Evolutionary conservation across 2,888 invertebrate species (phyloP).

Genomic region (Eilema caniola): DNA sequence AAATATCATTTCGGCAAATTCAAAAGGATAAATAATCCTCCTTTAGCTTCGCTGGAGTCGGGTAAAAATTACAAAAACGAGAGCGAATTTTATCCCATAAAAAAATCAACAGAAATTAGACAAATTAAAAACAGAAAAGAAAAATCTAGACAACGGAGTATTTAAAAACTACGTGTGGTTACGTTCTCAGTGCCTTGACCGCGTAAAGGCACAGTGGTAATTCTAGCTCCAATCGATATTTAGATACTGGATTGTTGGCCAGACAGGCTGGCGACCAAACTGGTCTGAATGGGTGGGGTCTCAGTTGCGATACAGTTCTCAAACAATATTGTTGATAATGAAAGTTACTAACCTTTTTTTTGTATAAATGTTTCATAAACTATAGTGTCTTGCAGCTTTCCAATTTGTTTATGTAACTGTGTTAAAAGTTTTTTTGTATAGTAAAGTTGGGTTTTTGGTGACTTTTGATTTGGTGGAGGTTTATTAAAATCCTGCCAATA

Average conservation of each 20-base stretch:
- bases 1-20: too few relatives aligned
- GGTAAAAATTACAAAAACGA: too few relatives aligned
- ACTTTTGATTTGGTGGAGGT: background rate
- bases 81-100: too few relatives aligned
- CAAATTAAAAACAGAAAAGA: background rate
- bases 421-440: background rate
- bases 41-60: too few relatives aligned
- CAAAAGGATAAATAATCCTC: too few relatives aligned
- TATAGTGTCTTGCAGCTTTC: background rate
- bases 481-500: too few relatives aligned
- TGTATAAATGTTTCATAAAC: background rate
- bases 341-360: background rate
- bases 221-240: slow-evolving; percentile 71
- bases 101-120: too few relatives aligned
- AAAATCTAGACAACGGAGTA: background rate
- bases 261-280: slow-evolving; percentile 71
- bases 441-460: background rate
- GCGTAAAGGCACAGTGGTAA: slow-evolving; percentile 46
- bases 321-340: background rate
- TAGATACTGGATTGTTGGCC: slow-evolving; percentile 60
- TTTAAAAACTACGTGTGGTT: slow-evolving; percentile 1
- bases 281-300: slow-evolving; percentile 31
- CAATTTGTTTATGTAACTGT: background rate
- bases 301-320: slow-evolving; percentile 30
- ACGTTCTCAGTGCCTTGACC: slow-evolving; percentile 15